Conservation (phyloP, 2,113 vertebrate species). For the Halcyon senegalensis region DNA sequence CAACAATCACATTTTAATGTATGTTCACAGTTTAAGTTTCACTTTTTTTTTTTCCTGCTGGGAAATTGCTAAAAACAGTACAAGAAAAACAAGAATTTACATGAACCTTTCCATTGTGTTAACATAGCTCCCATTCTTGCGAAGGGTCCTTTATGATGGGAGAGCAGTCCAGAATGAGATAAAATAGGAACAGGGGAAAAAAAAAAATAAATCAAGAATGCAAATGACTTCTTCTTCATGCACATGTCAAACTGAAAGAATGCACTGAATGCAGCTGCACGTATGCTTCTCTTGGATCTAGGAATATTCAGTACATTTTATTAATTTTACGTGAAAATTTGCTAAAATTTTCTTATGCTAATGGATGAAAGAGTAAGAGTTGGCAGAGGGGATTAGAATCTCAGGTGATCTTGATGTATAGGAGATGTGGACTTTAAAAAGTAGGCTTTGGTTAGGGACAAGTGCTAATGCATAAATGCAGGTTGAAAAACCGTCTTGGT, state of each 20-base stretch:
- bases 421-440: not conserved
- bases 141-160: not conserved
- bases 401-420: not conserved
- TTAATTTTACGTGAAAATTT: not conserved
- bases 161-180: not conserved
- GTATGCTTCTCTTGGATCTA: not conserved
- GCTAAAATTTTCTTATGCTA: not conserved
- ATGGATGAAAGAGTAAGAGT: not conserved
- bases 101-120: accelerated
- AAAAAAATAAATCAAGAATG: accelerated
- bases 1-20: accelerated
- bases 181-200: not conserved
- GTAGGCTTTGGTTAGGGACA: accelerated
- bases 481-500: not conserved
- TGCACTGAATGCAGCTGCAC: not conserved
- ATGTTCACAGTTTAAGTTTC: not conserved
- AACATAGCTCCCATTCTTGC: not conserved
- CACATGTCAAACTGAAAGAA: not conserved
- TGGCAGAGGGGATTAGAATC: not conserved
- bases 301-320: not conserved
- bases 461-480: not conserved
- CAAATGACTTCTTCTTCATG: not conserved
- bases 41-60: not conserved
- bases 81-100: not conserved
- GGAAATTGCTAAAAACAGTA: not conserved